Conservation (phyloP, 2,113 vertebrate genomes). For the Sciurus niger region DNA sequence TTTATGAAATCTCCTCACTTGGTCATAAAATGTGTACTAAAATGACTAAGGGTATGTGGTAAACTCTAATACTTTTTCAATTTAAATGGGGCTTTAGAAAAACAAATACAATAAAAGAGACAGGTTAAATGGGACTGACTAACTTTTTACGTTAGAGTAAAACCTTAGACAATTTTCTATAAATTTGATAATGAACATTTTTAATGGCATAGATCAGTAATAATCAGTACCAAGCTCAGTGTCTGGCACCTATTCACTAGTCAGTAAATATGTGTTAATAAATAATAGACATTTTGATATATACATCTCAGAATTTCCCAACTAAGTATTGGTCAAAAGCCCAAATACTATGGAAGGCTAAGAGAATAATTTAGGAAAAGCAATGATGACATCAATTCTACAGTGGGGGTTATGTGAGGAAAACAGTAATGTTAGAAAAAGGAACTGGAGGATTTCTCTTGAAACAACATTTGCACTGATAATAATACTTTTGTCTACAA, state of each 20-base stretch:
- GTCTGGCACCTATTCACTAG: background rate
- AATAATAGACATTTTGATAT: conserved; percentile 5
- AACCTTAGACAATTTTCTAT: background rate
- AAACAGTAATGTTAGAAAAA: background rate
- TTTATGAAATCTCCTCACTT: background rate
- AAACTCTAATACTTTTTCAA: background rate
- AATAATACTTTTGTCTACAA: background rate
- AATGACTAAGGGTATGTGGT: background rate
- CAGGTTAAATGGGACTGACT: background rate
- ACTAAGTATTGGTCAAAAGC: background rate
- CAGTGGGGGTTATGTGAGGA: background rate
- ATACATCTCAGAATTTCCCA: background rate
- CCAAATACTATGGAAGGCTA: background rate
- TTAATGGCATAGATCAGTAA: background rate
- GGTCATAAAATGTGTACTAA: background rate
- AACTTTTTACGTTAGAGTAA: background rate
- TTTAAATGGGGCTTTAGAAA: conserved; percentile 32
- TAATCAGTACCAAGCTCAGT: background rate
- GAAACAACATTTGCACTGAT: background rate
- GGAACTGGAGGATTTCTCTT: background rate
- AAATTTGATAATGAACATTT: conserved; percentile 30
- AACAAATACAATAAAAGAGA: background rate
- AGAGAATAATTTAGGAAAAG: background rate
- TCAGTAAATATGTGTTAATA: conserved; percentile 25
- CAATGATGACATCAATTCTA: background rate